Base-by-base conservation (phyloP, 2,113 vertebrate species). In the Channa argus region DNA sequence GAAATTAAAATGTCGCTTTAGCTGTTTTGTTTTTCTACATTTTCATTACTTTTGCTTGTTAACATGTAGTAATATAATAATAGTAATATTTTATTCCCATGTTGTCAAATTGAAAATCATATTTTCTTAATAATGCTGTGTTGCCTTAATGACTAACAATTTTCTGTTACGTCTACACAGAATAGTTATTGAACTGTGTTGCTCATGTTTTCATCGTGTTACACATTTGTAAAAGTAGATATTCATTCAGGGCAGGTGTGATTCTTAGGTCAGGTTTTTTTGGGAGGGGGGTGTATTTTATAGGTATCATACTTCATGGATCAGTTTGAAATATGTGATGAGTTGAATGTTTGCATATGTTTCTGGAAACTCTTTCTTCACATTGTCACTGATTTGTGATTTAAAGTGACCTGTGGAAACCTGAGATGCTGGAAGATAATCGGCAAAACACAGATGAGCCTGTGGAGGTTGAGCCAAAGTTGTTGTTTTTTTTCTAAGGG, bases 381-480 rank as follows among this genome's bases (percentile, higher is more conserved):
- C 54, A 11, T 8, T 67, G 76, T 65, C 73, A 81, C 41, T 59
- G 77, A 67, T 80, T 85, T 80, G 77, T 82, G 53, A 79, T 81
- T 86, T 77, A 67, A 82, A 71, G 52, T 77, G 82, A 74, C 69
- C 82, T n/a, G 46, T 59, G 59, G 70, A 86, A 73, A 82, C 54
- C 43, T 43, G 66, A 85, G 77, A 64, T 11, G 15, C 71, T 56
- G 69, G 75, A 65, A 44, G 71, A 79, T 81, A 54, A 85, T 74
- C 50, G 49, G 65, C 45, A 49, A 79, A 82, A 53, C 14, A n/a
- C 65, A 68, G 82, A 86, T 68, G 69, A 82, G 58, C 62, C 39
- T 13, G 66, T 50, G 69, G 24, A 83, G 76, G 82, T 86, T 15
- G 63, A 80, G 78, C 63, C 63, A 76, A 60, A 83, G 77, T 56